These are phyloP conservation scores for Steatornis caripensis DNA, from an alignment of 2,113 vertebrate species.

Conservation along the genomic window DNA sequence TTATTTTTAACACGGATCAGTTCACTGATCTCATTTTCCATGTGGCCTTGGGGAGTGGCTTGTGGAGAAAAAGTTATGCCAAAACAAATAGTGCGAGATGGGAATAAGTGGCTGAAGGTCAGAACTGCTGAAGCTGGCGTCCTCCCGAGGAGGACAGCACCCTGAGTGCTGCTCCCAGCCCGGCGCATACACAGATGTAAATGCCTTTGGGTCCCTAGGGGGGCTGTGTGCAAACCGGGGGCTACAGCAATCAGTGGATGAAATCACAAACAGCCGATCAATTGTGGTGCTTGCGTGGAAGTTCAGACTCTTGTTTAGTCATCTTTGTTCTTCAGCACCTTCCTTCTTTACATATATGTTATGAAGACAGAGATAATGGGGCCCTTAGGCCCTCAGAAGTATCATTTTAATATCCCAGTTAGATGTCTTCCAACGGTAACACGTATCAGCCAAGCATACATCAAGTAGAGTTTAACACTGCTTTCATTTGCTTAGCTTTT, in stretches of 20 bases:
- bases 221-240: accelerated
- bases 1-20: neutral
- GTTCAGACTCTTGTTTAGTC: neutral
- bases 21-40: neutral
- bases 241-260: neutral
- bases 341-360: neutral
- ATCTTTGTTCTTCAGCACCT: neutral
- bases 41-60: neutral
- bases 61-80: neutral
- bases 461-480: neutral
- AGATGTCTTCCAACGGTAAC: neutral
- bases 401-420: neutral
- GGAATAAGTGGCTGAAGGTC: neutral
- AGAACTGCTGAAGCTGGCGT: neutral
- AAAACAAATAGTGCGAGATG: neutral
- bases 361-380: neutral
- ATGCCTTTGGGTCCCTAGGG: neutral
- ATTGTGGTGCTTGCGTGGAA: neutral
- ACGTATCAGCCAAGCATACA: neutral
- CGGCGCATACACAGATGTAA: accelerated
- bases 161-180: accelerated
- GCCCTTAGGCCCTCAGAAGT: neutral
- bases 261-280: neutral
- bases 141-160: accelerated
- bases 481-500: neutral